Evolutionary conservation across 2,888 invertebrate genomes (phyloP).

Genomic region (Antheraea yamamai): DNA sequence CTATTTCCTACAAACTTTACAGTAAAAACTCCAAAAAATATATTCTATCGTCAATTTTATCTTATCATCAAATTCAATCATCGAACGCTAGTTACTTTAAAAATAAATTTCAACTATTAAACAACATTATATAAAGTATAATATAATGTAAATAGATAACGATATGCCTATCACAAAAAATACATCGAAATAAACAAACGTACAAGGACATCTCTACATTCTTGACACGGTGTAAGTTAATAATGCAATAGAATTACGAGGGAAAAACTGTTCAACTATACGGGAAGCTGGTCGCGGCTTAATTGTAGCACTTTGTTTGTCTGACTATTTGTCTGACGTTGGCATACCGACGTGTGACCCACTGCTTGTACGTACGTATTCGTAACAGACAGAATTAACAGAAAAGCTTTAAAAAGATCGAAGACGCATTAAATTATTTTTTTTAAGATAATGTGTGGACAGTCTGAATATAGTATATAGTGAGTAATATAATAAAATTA

Average conservation of each 20-base stretch:
- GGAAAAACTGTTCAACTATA: slow-evolving; percentile 80
- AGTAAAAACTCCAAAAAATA: too few species aligned
- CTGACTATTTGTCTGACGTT: slow-evolving; percentile 41
- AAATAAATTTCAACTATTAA: too few species aligned
- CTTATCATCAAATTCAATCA: too few species aligned
- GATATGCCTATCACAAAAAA: not conserved
- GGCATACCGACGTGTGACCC: slow-evolving; percentile 17
- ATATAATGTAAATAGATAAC: not conserved
- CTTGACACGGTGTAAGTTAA: slow-evolving; percentile 80
- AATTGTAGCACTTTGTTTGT: slow-evolving; percentile 78
- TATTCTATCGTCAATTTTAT: too few species aligned
- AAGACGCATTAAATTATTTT: not conserved
- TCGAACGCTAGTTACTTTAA: too few species aligned
- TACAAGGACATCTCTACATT: slow-evolving; percentile 48
- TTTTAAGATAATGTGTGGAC: not conserved
- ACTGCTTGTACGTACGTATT: not conserved
- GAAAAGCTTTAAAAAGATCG: not conserved
- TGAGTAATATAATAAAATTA: not conserved
- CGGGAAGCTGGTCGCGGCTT: slow-evolving; percentile 68
- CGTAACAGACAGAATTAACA: not conserved
- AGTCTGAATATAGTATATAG: not conserved
- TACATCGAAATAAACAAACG: not conserved
- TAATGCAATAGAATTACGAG: slow-evolving; percentile 82
- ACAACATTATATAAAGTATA: too few species aligned
- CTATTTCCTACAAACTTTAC: too few species aligned